Evolutionary conservation across 2,797 vertebrate genomes (phyloP), one percentile per base, ranked within the genome.

Genomic region (Antennarius maculatus): DNA sequence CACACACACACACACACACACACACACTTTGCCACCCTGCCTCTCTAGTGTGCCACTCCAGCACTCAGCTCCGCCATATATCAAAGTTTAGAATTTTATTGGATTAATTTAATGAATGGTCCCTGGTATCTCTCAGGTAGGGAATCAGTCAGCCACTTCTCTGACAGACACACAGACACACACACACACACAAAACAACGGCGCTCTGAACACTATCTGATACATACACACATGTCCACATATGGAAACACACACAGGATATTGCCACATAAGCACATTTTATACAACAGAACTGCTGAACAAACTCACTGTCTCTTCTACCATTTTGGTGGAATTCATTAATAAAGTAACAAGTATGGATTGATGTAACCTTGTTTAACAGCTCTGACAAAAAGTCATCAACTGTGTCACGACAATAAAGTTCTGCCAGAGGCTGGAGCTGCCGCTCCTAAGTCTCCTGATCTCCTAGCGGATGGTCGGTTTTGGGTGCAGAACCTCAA

Each of bases 341-440:
- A 77, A 72, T 74, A 78, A 81, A 77, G 69, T 76, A 81, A 82
- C 71, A 81, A 90, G 80, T 37, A n/a, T 79, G 74, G 84, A 83
- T 88, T 92, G 92, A 95, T 91, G 92, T 94, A 94, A 95, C 89
- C 90, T 82, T 53, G 82, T 91, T 63, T 71, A 93, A 93, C 93
- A 95, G 93, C 90, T 89, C 94, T 80, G 79, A 83, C 71, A 81
- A 82, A 85, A 94, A 91, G 81, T 90, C 91, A 81, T 83, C 72
- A 80, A 85, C 69, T 84, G 61, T 81, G 73, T 71, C 80, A 50
- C 87, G 86, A 91, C 92, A 91, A 88, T 87, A 88, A 91, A 94
- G 93, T 93, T 86, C 92, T 90, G 88, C 91, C 84, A 90, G 89
- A 90, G 86, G 89, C 93, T 89, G 83, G 86, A 75, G 70, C 76